phyloP scores from a whole-genome alignment of 2,797 vertebrate genomes.

The Enteromius viviparus region DNA sequence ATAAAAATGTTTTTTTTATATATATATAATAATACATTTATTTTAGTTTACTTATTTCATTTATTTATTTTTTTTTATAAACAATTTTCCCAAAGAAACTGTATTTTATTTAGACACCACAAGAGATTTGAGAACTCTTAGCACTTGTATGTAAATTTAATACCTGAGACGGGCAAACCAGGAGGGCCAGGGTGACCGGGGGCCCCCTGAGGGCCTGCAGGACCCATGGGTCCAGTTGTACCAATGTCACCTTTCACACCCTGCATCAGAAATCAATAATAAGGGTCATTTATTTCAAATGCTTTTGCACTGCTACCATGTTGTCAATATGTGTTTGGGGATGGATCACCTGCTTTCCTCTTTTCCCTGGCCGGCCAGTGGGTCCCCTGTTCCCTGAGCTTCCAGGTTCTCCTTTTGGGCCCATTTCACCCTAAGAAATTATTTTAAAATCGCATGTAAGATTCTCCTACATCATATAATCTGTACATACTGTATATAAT shows the following conservation, averaged over 20 bases:
- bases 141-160: constrained; percentile 3
- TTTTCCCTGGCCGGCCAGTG: constrained; percentile 94
- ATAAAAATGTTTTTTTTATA: too few relatives aligned
- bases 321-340: not conserved
- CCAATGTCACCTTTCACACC: constrained; percentile 90
- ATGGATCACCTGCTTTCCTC: constrained; percentile 91
- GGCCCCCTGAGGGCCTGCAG: constrained; percentile 87
- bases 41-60: not conserved
- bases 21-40: not conserved
- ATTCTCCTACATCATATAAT: not conserved
- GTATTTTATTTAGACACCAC: not conserved
- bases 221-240: constrained; percentile 82
- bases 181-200: constrained; percentile 89
- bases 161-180: constrained; percentile 86
- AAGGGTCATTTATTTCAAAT: not conserved
- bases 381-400: constrained; percentile 92
- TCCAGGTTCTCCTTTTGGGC: constrained; percentile 94
- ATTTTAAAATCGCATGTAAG: not conserved
- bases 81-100: not conserved
- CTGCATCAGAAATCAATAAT: constrained; percentile 69
- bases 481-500: too few relatives aligned
- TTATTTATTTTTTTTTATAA: not conserved
- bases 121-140: not conserved
- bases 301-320: not conserved
- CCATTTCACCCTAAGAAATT: constrained; percentile 91